Base-by-base conservation (phyloP, 2,797 vertebrate genomes). In the Melanotaenia maccullochi region DNA sequence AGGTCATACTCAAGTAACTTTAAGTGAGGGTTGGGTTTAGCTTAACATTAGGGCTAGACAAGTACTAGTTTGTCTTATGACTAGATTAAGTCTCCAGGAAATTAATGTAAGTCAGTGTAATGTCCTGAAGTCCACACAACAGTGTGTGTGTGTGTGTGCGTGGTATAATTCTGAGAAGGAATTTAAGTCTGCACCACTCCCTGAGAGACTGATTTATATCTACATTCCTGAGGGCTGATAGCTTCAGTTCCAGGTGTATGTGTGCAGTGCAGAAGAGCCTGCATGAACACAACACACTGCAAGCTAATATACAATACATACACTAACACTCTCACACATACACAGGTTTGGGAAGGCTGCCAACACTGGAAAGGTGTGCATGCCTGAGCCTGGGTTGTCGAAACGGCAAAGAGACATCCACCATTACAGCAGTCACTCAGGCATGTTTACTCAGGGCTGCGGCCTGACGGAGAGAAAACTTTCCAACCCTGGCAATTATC, bases 381-480 rank as follows among this genome's bases (percentile, higher is more conserved):
- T 91, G 89, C 88, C 89, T 87, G 86, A 87, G 89, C 91, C 87
- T 88, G 86, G 88, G 84, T 79, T 91, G 87, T 90, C 89, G 92
- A 93, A 78, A 94, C 84, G 71, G 87, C 87, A 87, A 79, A 88
- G 66, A 90, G 80, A 87, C 90, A 81, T 88, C 93, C 90, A 93
- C 91, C 89, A 93, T 94, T 92, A 93, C 90, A 86, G 88, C 87
- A 93, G 92, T 90, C 92, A 90, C 88, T 89, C 82, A 91, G 88
- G 91, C 92, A 92, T 93, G 93, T 95, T 95, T 94, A 94, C 92
- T 88, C 92, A 93, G 89, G 92, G 92, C 91, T 88, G 93, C 76
- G 93, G 92, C 90, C 90, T 84, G 85, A 87, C 64, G 70, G 87
- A 77, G 87, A 77, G 87, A 92, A 93, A 93, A 90, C 84, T 93